These are phyloP conservation scores for Phymanthus crucifer DNA, from an alignment of 92 coral and sea anemone genomes.

Conservation along the genomic window DNA sequence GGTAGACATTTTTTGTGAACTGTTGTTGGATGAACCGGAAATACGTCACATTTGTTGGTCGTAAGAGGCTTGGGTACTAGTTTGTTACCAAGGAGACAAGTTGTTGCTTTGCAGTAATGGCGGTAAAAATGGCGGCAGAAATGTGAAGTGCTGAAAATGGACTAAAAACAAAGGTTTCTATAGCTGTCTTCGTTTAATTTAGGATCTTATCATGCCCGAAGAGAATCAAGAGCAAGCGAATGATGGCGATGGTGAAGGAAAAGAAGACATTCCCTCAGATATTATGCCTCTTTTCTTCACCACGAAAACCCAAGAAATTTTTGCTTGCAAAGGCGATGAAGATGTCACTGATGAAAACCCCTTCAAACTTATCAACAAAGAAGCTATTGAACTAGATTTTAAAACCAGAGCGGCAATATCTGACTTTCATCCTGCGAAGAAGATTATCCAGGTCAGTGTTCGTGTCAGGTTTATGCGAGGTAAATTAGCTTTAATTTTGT, in stretches of 20 bases:
- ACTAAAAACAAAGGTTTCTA: neutral
- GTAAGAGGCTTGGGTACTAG: constrained; percentile 27
- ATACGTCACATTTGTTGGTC: neutral
- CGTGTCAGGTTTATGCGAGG: no score
- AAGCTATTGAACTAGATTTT: constrained; percentile 82
- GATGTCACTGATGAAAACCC: constrained; percentile 97
- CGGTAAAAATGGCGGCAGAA: constrained; percentile 92
- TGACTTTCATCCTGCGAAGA: constrained; percentile 96
- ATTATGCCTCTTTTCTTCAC: constrained; percentile 97
- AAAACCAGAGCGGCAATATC: constrained; percentile 97
- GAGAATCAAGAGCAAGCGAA: constrained; percentile 64
- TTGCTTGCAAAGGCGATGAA: constrained; percentile 97
- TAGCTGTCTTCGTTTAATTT: neutral
- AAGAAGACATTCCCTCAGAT: constrained; percentile 72
- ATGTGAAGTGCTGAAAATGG: constrained; percentile 5
- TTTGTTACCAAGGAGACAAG: constrained; percentile 66
- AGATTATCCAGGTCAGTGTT: constrained; percentile 79
- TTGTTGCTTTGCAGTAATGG: constrained; percentile 80
- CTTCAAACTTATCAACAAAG: constrained; percentile 78
- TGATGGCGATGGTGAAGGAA: constrained; percentile 72
- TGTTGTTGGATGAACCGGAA: no score
- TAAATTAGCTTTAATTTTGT: no score
- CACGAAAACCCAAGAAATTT: constrained; percentile 95
- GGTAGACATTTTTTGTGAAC: no score
- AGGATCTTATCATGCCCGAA: constrained; percentile 70